Base-by-base conservation (phyloP, 1,140 invertebrate genomes). In the Euwallacea similis region DNA sequence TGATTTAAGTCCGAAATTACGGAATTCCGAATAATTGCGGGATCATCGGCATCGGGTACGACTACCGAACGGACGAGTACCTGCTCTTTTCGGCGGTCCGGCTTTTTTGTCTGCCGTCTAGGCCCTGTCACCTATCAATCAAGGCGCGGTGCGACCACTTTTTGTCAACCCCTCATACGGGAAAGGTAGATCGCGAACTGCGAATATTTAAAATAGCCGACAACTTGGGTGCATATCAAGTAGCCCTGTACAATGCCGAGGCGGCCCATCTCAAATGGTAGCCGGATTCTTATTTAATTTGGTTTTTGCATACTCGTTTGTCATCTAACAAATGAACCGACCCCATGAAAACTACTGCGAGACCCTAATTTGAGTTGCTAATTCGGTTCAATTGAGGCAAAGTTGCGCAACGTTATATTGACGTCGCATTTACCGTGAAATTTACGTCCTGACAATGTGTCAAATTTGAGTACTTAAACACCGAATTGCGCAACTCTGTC, bases 151-250 rank as follows among this genome's bases (percentile, higher is more conserved):
- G 67, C 59, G 58, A 69, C 67, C 60, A 61, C 67, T 69, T 69
- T 69, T 69, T 69, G 67, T 69, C 67, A 69, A 62, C 60, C 67
- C 67, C 67, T 69, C 67, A 69, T 69, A 69, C 56, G 33, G 59
- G 44, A 41, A 47, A 50, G 67, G 54, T 43, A 44, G 66, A 68
- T 59, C 46, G 66, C 58, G 56, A 63, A 55, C 67, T 56, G 67
- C 67, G 67, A 63, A 69, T 69, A 69, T 69, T 69, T 69, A 69
- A 69, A 69, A 61, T 69, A 69, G 67, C 67, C 67, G 59, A 60
- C 67, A 21, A 63, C 67, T n/a, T 44, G n/a, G 53, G 43, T 69
- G 67, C 67, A 69, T 69, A 69, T 61, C 42, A 69, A 69, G 16
- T 60, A 69, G 58, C 44, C 10, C 9, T 33, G 21, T 33, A 33